Conservation (phyloP, 2,113 vertebrate genomes). For the Oostethus manadensis region DNA sequence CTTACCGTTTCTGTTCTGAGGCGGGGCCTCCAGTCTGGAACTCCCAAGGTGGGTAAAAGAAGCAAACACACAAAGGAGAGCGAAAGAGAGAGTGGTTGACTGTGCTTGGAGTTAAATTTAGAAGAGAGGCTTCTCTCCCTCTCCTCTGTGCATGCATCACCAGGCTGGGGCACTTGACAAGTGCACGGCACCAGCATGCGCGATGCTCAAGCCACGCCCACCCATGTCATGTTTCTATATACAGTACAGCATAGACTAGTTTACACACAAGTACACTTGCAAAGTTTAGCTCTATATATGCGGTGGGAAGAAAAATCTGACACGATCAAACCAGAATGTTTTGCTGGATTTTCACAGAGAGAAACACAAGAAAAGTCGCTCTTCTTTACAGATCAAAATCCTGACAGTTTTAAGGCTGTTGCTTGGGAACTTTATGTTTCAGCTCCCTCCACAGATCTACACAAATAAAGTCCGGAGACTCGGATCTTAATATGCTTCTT, state of each 20-base stretch:
- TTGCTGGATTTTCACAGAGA: too few species aligned
- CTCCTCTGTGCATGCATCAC: slow-evolving; percentile 15
- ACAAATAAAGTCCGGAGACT: too few species aligned
- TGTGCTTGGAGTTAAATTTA: slow-evolving; percentile 57
- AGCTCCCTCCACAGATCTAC: too few species aligned
- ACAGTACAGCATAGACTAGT: not conserved
- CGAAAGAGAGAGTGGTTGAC: not conserved
- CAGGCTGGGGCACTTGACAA: slow-evolving; percentile 30
- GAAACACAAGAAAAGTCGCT: too few species aligned
- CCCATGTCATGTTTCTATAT: not conserved
- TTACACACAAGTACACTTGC: too few species aligned
- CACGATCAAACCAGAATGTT: too few species aligned
- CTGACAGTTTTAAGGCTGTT: too few species aligned
- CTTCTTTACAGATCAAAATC: too few species aligned
- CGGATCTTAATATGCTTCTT: too few species aligned
- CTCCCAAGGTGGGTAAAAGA: not conserved
- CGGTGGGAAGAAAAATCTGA: too few species aligned
- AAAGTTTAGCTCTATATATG: too few species aligned
- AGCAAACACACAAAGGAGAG: not conserved
- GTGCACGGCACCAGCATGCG: slow-evolving; percentile 30
- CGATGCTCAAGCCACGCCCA: slow-evolving; percentile 15
- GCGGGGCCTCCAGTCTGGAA: not conserved
- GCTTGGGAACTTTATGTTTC: too few species aligned
- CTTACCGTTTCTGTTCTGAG: not conserved
- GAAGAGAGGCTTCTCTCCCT: slow-evolving; percentile 21